Percentiles rank a stretch among this genome's conserved stretches.
Conservation (phyloP, 2,113 vertebrate species). For the Poecilia latipinna region DNA sequence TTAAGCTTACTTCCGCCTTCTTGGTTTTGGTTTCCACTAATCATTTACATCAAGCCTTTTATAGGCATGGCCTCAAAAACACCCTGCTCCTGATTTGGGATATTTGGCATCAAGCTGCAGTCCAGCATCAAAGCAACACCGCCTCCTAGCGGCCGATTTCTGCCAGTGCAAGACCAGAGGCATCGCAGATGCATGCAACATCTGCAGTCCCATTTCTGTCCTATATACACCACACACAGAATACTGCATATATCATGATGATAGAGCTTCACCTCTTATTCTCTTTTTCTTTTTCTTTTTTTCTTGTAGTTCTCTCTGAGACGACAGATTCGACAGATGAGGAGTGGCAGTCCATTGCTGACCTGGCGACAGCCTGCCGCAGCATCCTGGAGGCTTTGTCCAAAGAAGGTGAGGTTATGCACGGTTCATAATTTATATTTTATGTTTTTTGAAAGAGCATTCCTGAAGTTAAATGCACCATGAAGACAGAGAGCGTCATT, state of each 20-base stretch:
- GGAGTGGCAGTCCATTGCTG: slow-evolving; percentile 91
- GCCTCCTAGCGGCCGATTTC: slow-evolving; percentile 62
- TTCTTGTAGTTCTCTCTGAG: slow-evolving; percentile 84
- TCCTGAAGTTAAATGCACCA: background rate
- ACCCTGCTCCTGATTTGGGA: background rate
- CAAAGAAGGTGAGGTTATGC: slow-evolving; percentile 82
- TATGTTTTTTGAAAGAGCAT: background rate
- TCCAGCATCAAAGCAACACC: slow-evolving; percentile 38
- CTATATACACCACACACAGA: background rate
- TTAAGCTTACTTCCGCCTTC: background rate
- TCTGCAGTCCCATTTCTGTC: slow-evolving; percentile 16
- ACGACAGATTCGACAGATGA: slow-evolving; percentile 85
- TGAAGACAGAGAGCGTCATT: background rate
- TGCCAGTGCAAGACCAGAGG: slow-evolving; percentile 26
- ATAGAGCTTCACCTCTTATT: background rate
- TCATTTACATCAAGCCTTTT: background rate
- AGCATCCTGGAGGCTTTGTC: slow-evolving; percentile 89
- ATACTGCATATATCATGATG: background rate
- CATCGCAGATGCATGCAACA: background rate
- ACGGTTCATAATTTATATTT: slow-evolving; percentile 2
- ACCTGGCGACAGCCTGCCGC: slow-evolving; percentile 87
- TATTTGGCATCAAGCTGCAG: background rate
- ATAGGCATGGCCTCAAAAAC: background rate
- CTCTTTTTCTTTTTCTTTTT: background rate
- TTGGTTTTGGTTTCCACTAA: background rate